Conservation (phyloP, 2,113 vertebrate genomes). For the Pardalotus punctatus region DNA sequence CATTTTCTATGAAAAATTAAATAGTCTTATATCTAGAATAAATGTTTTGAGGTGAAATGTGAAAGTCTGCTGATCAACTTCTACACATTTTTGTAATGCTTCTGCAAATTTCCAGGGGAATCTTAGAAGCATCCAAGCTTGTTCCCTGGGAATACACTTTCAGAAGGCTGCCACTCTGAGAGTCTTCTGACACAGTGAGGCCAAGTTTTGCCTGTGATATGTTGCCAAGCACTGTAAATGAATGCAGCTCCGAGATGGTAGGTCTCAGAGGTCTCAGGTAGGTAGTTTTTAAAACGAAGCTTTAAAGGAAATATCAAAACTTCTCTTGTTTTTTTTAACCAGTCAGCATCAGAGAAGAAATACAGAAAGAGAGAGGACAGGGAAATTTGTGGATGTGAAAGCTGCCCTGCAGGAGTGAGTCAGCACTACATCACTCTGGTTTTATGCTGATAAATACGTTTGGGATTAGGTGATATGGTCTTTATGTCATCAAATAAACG, state of each 20-base stretch:
- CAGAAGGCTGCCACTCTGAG: not conserved
- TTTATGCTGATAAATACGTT: not conserved
- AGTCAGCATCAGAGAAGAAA: not conserved
- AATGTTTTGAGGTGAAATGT: not conserved
- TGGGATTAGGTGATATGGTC: not conserved
- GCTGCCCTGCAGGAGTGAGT: not conserved
- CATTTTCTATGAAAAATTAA: not conserved
- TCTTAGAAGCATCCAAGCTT: not conserved
- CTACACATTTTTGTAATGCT: not conserved
- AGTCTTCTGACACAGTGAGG: not conserved
- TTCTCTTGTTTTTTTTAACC: not conserved
- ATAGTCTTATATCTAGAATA: not conserved
- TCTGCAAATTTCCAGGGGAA: not conserved
- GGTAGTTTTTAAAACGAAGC: conserved; percentile 65
- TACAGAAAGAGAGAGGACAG: not conserved
- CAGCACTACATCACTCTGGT: not conserved
- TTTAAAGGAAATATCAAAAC: conserved; percentile 30
- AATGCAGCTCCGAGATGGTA: conserved; percentile 67
- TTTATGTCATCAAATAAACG: not conserved
- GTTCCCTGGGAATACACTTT: conserved; percentile 6
- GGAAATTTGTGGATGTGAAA: not conserved
- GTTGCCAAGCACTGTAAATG: conserved; percentile 61
- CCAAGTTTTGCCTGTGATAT: conserved; percentile 28
- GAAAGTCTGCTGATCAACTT: not conserved
- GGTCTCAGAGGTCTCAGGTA: no score